Base-by-base conservation (phyloP, 2,888 invertebrate genomes). In the Brassicogethes aeneus region DNA sequence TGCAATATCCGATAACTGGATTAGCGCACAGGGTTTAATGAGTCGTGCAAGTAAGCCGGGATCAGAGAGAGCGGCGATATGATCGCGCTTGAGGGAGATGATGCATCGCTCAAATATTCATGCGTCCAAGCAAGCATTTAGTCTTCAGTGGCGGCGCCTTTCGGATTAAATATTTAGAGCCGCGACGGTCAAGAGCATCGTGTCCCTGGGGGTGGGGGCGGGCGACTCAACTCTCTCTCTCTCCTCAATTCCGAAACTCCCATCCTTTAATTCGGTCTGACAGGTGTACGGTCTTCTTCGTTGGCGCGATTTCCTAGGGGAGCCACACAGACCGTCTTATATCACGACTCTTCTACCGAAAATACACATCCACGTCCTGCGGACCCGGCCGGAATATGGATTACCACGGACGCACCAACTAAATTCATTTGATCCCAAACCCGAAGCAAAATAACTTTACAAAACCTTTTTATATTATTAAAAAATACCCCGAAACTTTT, bases 201-300 rank as follows among this genome's bases (percentile, higher is more conserved):
- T 52, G 48, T 57, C 62, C 57, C 63, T 44, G 44, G 61, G 58
- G 32, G 14, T 23, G 23, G 23, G 60, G 57, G 48, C 49, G 46
- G 48, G 47, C 56, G 60, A 55, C 57, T 54, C 60, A 54, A 55
- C 55, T n/a, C n/a, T n/a, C n/a, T n/a, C n/a, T n/a, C 57, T 54
- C 49, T 55, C 55, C 57, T 57, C 61, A 59, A 57, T 59, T 61
- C 59, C 60, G n/a, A 57, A 56, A 51, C 62, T 55, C 60, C 70
- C 71, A 72, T 73, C 70, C 73, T 72, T 73, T 73, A 73, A 73
- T 73, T 73, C 71, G 65, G 65, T 61, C 66, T 72, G 73, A 73
- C 73, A 73, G 72, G 73, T 73, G 70, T 60, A 62, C 62, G 60
- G 65, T 60, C 56, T 54, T 50, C 63, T 56, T 49, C 55, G 53